These are phyloP conservation scores for Cyrtodaria siliqua DNA, from an alignment of 2,888 invertebrate species.

Conservation along the genomic window DNA sequence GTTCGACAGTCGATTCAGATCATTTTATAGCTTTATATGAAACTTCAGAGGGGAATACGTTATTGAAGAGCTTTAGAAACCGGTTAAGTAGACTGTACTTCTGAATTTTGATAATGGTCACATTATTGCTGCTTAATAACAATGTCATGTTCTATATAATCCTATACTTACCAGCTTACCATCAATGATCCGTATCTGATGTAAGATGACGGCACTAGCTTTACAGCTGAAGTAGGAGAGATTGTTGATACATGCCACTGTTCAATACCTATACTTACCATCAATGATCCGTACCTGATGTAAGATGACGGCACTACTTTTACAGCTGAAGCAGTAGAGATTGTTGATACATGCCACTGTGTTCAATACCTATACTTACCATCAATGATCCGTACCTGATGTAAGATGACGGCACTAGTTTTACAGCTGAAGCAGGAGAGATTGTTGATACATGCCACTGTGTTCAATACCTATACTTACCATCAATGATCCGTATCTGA, in stretches of 20 bases:
- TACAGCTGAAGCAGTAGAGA: slow-evolving; percentile 89
- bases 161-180: too few relatives aligned
- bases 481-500: slow-evolving; percentile 83
- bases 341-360: slow-evolving; percentile 94
- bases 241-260: slow-evolving; percentile 94
- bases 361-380: too few relatives aligned
- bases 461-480: slow-evolving; percentile 74
- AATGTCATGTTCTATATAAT: too few relatives aligned
- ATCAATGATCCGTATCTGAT: slow-evolving; percentile 82
- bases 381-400: slow-evolving; percentile 83
- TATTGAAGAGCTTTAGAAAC: too few relatives aligned
- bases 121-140: too few relatives aligned
- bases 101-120: too few relatives aligned
- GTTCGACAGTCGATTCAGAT: too few relatives aligned
- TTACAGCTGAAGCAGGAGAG: slow-evolving; percentile 89
- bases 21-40: too few relatives aligned
- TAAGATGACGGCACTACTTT: slow-evolving; percentile 77
- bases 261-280: too few relatives aligned
- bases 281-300: slow-evolving; percentile 83
- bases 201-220: slow-evolving; percentile 76
- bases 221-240: slow-evolving; percentile 89
- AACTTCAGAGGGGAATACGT: too few relatives aligned
- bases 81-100: too few relatives aligned
- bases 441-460: slow-evolving; percentile 93
- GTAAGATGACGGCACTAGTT: slow-evolving; percentile 77